Percentiles rank a stretch among this genome's conserved stretches.
These are phyloP conservation scores for Desmophyllum pertusum DNA, from an alignment of 92 coral and sea anemone genomes.

Conservation along the genomic window DNA sequence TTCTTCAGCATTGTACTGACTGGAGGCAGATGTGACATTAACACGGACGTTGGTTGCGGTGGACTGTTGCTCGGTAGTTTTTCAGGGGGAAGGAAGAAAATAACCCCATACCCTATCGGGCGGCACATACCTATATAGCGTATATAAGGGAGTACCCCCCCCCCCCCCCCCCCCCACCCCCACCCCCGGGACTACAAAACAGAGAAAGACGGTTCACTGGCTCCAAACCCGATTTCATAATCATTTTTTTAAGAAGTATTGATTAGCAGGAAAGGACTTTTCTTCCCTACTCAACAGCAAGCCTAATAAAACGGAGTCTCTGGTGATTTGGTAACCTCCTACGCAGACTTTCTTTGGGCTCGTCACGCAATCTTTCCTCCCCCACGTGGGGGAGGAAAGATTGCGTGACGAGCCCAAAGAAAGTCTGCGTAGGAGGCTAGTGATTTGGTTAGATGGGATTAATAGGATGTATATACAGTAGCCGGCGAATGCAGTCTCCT, in stretches of 20 bases:
- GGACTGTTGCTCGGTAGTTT: neutral
- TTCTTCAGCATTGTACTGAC: neutral
- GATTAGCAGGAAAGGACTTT: neutral
- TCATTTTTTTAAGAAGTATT: neutral
- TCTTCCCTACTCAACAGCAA: neutral
- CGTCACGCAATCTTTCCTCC: too few relatives aligned
- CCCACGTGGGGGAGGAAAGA: too few relatives aligned
- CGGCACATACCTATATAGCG: neutral
- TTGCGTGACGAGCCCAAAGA: too few relatives aligned
- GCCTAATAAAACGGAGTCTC: neutral
- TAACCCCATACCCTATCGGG: too few relatives aligned
- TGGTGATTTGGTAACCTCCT: neutral
- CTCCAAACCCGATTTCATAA: neutral
- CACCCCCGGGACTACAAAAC: too few relatives aligned
- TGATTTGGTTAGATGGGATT: neutral
- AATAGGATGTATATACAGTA: neutral
- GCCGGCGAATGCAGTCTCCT: neutral
- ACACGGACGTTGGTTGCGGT: neutral
- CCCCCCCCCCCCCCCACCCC: too few relatives aligned
- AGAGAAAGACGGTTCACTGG: neutral
- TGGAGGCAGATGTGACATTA: neutral
- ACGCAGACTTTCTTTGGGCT: too few relatives aligned
- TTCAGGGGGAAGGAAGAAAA: neutral
- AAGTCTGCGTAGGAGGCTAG: too few relatives aligned
- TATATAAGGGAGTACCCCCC: neutral